phyloP scores from a whole-genome alignment of 2,113 vertebrate species.

The Otocyon megalotis region DNA sequence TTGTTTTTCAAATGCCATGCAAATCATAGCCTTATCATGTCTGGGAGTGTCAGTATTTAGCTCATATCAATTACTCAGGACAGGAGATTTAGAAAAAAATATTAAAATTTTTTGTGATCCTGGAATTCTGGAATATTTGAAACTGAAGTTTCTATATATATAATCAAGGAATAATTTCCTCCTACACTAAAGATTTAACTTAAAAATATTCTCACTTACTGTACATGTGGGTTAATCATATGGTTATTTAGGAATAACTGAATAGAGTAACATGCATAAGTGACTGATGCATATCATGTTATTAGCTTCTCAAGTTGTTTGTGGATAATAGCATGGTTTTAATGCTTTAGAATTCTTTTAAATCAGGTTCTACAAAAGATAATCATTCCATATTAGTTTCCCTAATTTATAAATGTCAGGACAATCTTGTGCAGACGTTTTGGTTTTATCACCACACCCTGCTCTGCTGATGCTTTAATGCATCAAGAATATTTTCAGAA shows the following conservation, averaged over 20 bases:
- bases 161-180: constrained; percentile 1
- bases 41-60: background rate
- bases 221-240: background rate
- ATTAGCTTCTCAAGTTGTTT: constrained; percentile 4
- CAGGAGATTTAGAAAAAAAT: background rate
- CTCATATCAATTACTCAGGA: background rate
- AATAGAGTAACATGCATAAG: background rate
- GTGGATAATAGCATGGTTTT: background rate
- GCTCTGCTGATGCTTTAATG: constrained; percentile 47
- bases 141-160: background rate
- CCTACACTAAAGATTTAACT: background rate
- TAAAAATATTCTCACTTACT: background rate
- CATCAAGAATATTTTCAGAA: background rate
- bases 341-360: constrained; percentile 11
- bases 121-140: constrained; percentile 2
- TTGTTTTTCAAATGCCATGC: background rate
- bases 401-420: constrained; percentile 5
- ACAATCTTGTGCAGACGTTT: background rate
- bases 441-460: constrained; percentile 17
- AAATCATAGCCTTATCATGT: background rate
- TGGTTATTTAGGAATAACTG: background rate
- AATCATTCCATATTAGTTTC: constrained; percentile 17
- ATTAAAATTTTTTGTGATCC: background rate
- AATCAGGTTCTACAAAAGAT: constrained; percentile 25
- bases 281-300: background rate